These are phyloP conservation scores for Euphydryas editha DNA, from an alignment of 2,888 invertebrate species.

Conservation along the genomic window DNA sequence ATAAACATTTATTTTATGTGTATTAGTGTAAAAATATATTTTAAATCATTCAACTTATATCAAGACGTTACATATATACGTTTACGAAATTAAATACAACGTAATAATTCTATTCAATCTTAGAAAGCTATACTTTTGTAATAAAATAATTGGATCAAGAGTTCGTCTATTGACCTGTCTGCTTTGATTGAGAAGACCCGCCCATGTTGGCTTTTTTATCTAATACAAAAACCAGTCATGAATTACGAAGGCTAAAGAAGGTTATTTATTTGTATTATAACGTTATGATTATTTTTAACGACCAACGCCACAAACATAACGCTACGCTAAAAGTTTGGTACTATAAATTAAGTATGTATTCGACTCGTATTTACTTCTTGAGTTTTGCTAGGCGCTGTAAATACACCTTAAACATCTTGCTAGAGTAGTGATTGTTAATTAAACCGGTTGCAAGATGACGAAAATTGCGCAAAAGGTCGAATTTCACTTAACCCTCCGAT, in stretches of 20 bases:
- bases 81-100: not conserved
- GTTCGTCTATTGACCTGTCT: constrained; percentile 35
- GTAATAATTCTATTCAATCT: not conserved
- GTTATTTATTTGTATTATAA: not conserved
- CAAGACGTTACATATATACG: not conserved
- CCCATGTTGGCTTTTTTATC: constrained; percentile 31
- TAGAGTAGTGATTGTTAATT: not conserved
- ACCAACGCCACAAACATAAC: not conserved
- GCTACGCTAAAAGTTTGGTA: not conserved
- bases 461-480: constrained; percentile 17
- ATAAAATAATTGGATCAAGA: constrained; percentile 25
- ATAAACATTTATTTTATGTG: no score
- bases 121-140: not conserved
- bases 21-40: no score
- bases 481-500: no score
- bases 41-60: no score
- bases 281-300: not conserved
- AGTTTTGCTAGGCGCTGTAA: not conserved
- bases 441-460: constrained; percentile 15
- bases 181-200: constrained; percentile 34
- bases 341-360: not conserved
- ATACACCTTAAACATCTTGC: not conserved
- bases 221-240: constrained; percentile 23
- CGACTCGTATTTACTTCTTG: not conserved
- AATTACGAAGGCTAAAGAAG: constrained; percentile 9